Evolutionary conservation across 2,888 invertebrate genomes (phyloP).

Genomic region (Pristionchus exspectatus): DNA sequence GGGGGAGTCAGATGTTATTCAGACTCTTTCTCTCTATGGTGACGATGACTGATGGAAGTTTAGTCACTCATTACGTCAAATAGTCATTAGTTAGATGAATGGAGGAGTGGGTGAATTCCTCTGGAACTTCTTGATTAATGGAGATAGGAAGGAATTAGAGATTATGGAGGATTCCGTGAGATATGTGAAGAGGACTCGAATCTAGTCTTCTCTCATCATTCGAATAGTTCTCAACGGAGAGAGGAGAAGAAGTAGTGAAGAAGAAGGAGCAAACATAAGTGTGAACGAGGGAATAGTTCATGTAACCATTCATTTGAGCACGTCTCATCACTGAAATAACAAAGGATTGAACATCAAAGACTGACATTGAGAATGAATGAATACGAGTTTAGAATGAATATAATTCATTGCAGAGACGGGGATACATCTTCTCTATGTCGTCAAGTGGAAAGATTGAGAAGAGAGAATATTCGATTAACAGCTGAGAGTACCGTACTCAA

Average conservation of each 20-base stretch:
- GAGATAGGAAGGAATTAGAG: neutral
- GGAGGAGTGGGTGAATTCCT: neutral
- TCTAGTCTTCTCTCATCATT: neutral
- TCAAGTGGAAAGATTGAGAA: constrained; percentile 50
- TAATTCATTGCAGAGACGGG: neutral
- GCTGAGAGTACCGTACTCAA: constrained; percentile 45
- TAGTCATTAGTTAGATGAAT: neutral
- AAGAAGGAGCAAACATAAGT: neutral
- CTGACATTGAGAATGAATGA: neutral
- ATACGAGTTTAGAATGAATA: neutral
- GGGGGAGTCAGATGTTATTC: constrained; percentile 15
- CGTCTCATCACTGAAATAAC: neutral
- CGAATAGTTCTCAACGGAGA: neutral
- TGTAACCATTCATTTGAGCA: neutral
- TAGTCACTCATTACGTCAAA: too few relatives aligned
- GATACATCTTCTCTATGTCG: constrained; percentile 13
- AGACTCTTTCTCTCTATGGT: constrained; percentile 1
- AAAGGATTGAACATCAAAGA: neutral
- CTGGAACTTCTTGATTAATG: neutral
- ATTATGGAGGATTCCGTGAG: neutral
- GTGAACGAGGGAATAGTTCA: neutral
- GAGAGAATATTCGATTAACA: constrained; percentile 48
- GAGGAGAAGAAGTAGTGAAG: neutral
- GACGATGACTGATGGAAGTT: neutral
- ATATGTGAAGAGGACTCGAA: neutral